Base-by-base conservation (phyloP, 2,797 vertebrate genomes). In the Synaphobranchus kaupii region DNA sequence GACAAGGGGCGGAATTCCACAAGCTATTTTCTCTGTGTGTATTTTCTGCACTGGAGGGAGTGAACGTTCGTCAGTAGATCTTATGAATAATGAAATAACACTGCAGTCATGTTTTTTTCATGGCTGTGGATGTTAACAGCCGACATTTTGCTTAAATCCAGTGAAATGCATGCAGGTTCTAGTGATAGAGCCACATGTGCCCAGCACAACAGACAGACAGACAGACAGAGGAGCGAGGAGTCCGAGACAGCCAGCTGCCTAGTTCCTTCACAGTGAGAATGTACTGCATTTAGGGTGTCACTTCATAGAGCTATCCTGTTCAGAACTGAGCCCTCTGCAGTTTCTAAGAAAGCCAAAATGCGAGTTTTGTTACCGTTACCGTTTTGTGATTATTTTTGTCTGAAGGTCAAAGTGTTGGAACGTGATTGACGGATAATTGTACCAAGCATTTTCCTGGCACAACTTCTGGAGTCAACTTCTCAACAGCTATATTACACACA, bases 51-150 rank as follows among this genome's bases (percentile, higher is more conserved):
- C 34, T 3, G 34, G 15, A 4, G 3, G 9, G n/a, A 68, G 66
- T n/a, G 25, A 9, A 31, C 31, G 4, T 76, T 76, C 34, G 15
- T 76, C 71, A 76, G 31, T 15, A 76, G 71, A 39, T 39, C 71
- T 76, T 39, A 76, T 76, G 71, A 76, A 39, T 34, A 39, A 76
- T 76, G 34, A 15, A 76, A 39, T 76, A 76, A 76, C 15, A 15
- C 71, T 76, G 31, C 71, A 34, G 71, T 34, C 34, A 76, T 76
- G 73, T 78, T 20, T 78, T 47, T 47, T 78, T 78, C 73, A 78
- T 78, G 73, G 8, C 17, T 7, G 4, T 44, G 34, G 39, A 44
- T 17, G 73, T 17, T 44, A 44, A 8, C 73, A 47, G 73, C 28
- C 47, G 73, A 47, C 17, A 78, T 78, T 44, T 78, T 15, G n/a